Percentiles rank a stretch among this genome's conserved stretches.
Conservation (phyloP, 1,140 invertebrate genomes). For the Lycorma delicatula region DNA sequence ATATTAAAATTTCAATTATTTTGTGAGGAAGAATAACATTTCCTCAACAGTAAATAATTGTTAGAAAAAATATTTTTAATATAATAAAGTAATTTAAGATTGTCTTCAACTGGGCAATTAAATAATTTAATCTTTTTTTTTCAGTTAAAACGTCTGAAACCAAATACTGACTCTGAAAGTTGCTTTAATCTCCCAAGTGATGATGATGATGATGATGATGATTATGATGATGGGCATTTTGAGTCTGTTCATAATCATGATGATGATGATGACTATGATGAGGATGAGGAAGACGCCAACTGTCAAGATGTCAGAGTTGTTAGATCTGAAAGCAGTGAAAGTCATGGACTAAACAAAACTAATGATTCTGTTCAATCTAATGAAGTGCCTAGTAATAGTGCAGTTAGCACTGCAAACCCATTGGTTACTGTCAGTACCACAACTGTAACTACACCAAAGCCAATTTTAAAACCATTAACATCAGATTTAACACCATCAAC, state of each 20-base stretch:
- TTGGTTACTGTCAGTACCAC: neutral
- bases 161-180: no score
- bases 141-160: no score
- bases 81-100: no score
- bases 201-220: slow-evolving; percentile 41
- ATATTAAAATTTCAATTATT: no score
- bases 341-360: no score
- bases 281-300: neutral
- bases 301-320: neutral
- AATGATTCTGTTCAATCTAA: no score
- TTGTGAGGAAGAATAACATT: no score
- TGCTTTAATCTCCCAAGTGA: neutral
- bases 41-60: no score
- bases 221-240: slow-evolving; percentile 40
- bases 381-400: neutral
- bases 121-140: no score
- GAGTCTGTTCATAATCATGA: slow-evolving; percentile 44
- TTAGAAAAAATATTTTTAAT: no score
- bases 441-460: slow-evolving; percentile 5
- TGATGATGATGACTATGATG: slow-evolving; percentile 37
- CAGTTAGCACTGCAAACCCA: neutral
- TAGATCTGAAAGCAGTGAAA: no score
- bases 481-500: neutral
- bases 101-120: no score
- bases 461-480: slow-evolving; percentile 5